Base-by-base conservation (phyloP, 2,888 invertebrate species). In the Troides aeacus region DNA sequence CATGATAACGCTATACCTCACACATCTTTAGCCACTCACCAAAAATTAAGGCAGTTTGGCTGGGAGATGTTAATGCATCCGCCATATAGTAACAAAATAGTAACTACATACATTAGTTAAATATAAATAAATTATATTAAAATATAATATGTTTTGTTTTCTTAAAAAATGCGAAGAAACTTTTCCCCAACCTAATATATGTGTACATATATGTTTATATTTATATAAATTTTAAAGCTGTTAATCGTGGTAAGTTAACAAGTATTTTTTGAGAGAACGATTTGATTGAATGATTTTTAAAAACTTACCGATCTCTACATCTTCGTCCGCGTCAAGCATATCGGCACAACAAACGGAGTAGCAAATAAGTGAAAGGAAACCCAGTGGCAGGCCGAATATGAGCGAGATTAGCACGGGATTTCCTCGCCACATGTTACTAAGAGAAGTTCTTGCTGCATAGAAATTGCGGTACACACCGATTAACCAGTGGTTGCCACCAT, bases 321-420 rank as follows among this genome's bases (percentile, higher is more conserved):
- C 97, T 69, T 97, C 97, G 62, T 96, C 96, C 1, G 97, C 97
- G 84, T 98, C 99, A 74, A 98, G 92, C 79, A 99, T 97, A 85
- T 99, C 99, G 66, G 98, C 96, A 84, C 99, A 99, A 89, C 98
- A 99, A 73, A 99, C 96, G 1, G 98, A 98, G 86, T 99, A 99
- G 83, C 98, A 95, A 78, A 99, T 99, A 24, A 99, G 94, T 30
- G 97, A 96, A 24, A 99, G 94, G 84, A 99, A 99, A 53, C 98
- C 97, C 60, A 98, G 92, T 0, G 99, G 99, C 71, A 99, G 93
- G 1, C 99, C 99, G 87, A 99, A 98, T 66, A 99, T 94, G 6
- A 99, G 95, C 46, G 97, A 94, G 6, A 99, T 98, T 72, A 99
- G 92, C 72, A 99, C 97, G 0, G 99, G 98, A 92, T 98, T 98